Evolutionary conservation across 2,888 invertebrate species (phyloP), one percentile per base, ranked within the genome.

Genomic region (Rhorus exstirpatorius): DNA sequence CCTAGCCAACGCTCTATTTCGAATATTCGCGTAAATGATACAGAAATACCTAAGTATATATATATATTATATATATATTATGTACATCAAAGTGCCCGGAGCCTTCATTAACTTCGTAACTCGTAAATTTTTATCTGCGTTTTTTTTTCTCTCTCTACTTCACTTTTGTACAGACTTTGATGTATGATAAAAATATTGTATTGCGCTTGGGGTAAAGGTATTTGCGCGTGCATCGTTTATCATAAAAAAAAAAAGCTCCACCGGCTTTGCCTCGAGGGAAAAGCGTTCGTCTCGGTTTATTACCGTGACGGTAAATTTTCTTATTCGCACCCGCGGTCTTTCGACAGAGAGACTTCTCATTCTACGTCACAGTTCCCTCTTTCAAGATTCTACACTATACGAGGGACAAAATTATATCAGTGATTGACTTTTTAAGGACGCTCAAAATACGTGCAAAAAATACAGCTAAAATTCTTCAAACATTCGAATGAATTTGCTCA

Each of bases 101-200:
- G 17, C 19, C 19, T 38, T 58, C 24, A 26, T 41, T 19, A 58
- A 26, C 19, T 35, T 14, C 6, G 10, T 19, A 14, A 12, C 17
- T 21, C 7, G 26, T 12, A 19, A 75, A 72, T 14, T 31, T 72
- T 60, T 19, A 4, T 74, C 44, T 12, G 12, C 10, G 10, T 38
- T 75, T 55, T 46, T 35, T 46, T 35, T 24, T 44, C 0, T 53
- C 7, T 46, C 8, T 10, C 49, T 12, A 24, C 41, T 19, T 67
- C 38, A 67, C 26, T 65, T 58, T 14, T n/a, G 10, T 24, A 4
- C 8, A 12, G 31, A 65, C 46, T 76, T 75, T 65, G 60, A 70
- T 65, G 38, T 21, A 71, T 65, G 58, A 19, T 61, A 51, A 63
- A 70, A 63, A 75, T 72, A 35, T 65, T 49, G 58, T 70, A 76